Base-by-base conservation (phyloP, 1,140 invertebrate species). In the Drosophila gunungcola region DNA sequence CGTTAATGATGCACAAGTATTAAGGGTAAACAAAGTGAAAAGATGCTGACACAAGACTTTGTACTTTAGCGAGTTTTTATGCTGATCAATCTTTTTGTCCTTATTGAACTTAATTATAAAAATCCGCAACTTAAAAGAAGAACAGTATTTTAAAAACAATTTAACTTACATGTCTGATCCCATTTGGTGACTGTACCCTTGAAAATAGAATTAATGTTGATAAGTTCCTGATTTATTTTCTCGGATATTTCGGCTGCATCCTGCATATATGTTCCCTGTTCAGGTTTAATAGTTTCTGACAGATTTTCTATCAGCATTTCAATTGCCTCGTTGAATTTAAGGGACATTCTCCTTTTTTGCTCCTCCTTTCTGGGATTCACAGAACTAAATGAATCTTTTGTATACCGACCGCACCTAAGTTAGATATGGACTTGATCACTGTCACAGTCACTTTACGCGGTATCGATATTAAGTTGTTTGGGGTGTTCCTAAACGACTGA, bases 171-270 rank as follows among this genome's bases (percentile, higher is more conserved):
- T 6, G 49, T 62, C 13, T 41, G 34, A 7, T 55, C 12, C 51
- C 25, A 41, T n/a, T 55, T 21, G 7, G 3, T 41, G 0, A 62
- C 13, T 25, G 13, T 2, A 3, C 7, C 36, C 13, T 54, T 41
- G 13, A 61, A 61, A 54, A 54, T 41, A 5, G 58, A 61, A 41
- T 61, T 41, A 4, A 61, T 61, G 1, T 29, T 29, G 4, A 39
- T n/a, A 3, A 62, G 29, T 16, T 62, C 49, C 12, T n/a, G 9
- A 41, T 39, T 21, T 41, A 62, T 41, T 12, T 54, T 41, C 10
- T 38, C 16, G 2, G 48, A 21, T 29, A 62, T 55, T 41, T 62
- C 49, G 4, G 11, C n/a, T 21, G 27, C 38, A 29, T 62, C 58
- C 13, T 61, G 34, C 39, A n/a, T 12, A 21, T 41, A 54, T n/a